phyloP scores from a whole-genome alignment of 2,797 vertebrate species.

The Limnodromus scolopaceus region DNA sequence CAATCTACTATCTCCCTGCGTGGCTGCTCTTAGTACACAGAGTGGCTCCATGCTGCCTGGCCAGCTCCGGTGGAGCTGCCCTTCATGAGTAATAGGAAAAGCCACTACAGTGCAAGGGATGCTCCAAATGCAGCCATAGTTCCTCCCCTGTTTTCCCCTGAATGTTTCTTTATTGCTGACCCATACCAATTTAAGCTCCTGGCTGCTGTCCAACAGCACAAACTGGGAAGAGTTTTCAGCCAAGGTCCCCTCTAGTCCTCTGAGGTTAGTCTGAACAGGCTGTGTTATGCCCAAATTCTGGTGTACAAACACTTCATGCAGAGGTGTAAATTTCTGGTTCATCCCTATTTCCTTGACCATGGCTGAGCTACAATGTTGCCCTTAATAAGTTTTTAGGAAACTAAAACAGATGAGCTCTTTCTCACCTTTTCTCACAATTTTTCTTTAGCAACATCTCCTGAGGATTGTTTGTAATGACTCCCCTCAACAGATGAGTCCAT shows the following conservation, averaged over 20 bases:
- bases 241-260: background rate
- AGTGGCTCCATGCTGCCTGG: background rate
- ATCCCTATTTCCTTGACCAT: background rate
- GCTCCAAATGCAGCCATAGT: background rate
- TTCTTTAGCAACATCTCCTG: rapidly evolving
- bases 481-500: background rate
- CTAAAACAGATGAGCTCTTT: background rate
- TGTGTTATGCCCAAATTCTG: rapidly evolving
- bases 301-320: background rate
- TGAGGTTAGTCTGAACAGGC: background rate
- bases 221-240: background rate
- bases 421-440: background rate
- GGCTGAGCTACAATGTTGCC: background rate
- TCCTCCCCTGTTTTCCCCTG: background rate
- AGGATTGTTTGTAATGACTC: background rate
- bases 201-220: background rate
- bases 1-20: background rate
- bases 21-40: background rate
- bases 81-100: background rate
- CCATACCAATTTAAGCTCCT: background rate
- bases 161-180: background rate
- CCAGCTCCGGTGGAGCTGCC: background rate
- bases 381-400: background rate
- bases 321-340: background rate
- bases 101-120: background rate